Evolutionary conservation across 2,797 vertebrate genomes (phyloP), one percentile per base, ranked within the genome.

Genomic region (Zenarchopterus dispar): DNA sequence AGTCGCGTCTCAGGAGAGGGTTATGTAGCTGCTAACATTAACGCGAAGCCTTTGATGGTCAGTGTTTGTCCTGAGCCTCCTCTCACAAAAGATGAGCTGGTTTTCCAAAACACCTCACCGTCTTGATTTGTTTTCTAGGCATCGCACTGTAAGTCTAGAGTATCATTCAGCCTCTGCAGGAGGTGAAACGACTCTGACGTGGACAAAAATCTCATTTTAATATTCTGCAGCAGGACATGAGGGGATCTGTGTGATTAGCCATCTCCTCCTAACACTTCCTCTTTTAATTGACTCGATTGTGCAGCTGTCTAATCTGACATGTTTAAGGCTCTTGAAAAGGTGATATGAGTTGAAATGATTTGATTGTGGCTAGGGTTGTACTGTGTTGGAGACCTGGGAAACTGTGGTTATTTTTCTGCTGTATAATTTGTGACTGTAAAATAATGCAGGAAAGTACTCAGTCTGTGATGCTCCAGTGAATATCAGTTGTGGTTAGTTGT

Each of bases 11-110:
- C 46, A 7, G 44, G 39, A 26, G 3, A 11, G 26, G 23, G 13
- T 56, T 50, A 10, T 50, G 52, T 43, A 24, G 48, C 47, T 62
- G 51, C 49, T 63, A 49, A 47, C 31, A 17, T 23, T 28, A 0
- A 21, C 10, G 33, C 22, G 28, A 31, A 3, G 28, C 64, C 62
- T 50, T 45, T 63, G 31, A 0, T 44, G 55, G 24, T 6, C 46
- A 9, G 9, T 31, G 39, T 57, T 62, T 36, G 22, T 56, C 42
- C 31, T 18, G 9, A 5, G 21, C 17, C 24, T 59, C 8, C 8
- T 52, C 5, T 60, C 17, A 21, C 10, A 17, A 46, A 48, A 57
- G 17, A 57, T 28, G 6, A 2, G 43, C 28, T 28, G 17, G 2
- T 16, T 36, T 11, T 23, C 3, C 2, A 18, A 22, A 54, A 69